Base-by-base conservation (phyloP, 2,113 vertebrate species). In the Festucalex cinctus region DNA sequence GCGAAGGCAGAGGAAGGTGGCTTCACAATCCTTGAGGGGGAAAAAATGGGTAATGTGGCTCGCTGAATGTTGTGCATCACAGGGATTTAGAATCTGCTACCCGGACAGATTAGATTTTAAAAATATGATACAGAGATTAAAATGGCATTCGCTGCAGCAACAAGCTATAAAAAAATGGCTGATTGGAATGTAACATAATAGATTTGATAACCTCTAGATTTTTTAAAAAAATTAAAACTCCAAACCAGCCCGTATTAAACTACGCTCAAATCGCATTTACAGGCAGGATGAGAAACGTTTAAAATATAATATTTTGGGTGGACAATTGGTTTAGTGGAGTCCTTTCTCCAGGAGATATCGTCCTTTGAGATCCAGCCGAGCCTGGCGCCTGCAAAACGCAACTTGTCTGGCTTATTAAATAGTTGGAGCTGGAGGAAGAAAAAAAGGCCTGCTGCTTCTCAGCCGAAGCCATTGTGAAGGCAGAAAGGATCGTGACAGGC, bases 381-480 rank as follows among this genome's bases (percentile, higher is more conserved):
- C 65, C 92, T 93, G 93, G 93, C 93, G 93, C 93, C 93, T 93
- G 80, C 91, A 88, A 78, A 92, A 91, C 91, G 84, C 91, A 91
- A 90, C 91, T 92, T 84, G 93, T 93, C 93, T 93, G 92, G 90
- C 91, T 91, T 92, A 92, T 91, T 93, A 92, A 93, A 93, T 88
- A 88, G 87, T 88, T 77, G 90, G 90, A 92, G 87, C 87, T 87
- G 87, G 73, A 87, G 85, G 90, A 81, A 87, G 84, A 90, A 87
- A 84, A 90, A 90, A 91, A 88, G 86, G 88, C 89, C 88, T 84
- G 88, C 90, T 91, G 91, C 89, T 90, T 90, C 86, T 89, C 88
- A 82, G 80, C 86, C 72, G 84, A 82, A 79, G 76, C 88, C 84
- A 85, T 90, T 92, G 88, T 92, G 87, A 68, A 65, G 69, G 66